Evolutionary conservation across 2,888 invertebrate genomes (phyloP), one percentile per base, ranked within the genome.

Genomic region (Ennomos erosarius): DNA sequence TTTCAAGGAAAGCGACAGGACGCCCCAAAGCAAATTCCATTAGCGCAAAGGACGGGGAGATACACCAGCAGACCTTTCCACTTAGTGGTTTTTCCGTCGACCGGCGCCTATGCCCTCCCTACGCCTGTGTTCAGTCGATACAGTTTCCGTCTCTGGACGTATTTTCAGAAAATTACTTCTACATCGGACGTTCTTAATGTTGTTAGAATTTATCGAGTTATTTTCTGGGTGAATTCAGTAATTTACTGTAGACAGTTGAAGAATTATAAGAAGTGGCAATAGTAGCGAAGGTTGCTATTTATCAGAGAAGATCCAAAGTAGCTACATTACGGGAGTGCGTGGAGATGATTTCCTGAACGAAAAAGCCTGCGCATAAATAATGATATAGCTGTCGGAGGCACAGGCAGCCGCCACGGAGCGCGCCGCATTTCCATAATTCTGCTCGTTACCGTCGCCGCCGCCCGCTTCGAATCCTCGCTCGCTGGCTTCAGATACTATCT

Each of bases 391-490:
- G 53, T 56, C 49, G 58, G 68, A 66, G 65, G 67, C 49, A 57
- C 68, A 66, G 65, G 67, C 67, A 65, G 68, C 67, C 61, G 69
- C 52, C 63, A 70, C 70, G 67, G 64, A 70, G 65, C 70, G 69
- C 66, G 56, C 58, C 75, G 68, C 77, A 88, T 88, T 88, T 82
- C 82, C 88, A 88, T 88, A 88, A 88, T 87, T 86, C 79, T 68
- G 77, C 82, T 87, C 84, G 85, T 86, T 86, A 85, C 85, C 68
- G 71, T 62, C 72, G 65, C 52, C 59, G 64, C 68, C 70, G 26
- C 26, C 26, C 16, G 59, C 59, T 49, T 44, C 55, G 59, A 60
- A 58, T 61, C 36, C 53, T 43, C 58, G 60, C 72, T 62, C 65
- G 59, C 68, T 55, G 70, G 66, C 65, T 66, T 67, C 73, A 63